Evolutionary conservation across 2,888 invertebrate species (phyloP).

Genomic region (Dicyrtoma fusca): DNA sequence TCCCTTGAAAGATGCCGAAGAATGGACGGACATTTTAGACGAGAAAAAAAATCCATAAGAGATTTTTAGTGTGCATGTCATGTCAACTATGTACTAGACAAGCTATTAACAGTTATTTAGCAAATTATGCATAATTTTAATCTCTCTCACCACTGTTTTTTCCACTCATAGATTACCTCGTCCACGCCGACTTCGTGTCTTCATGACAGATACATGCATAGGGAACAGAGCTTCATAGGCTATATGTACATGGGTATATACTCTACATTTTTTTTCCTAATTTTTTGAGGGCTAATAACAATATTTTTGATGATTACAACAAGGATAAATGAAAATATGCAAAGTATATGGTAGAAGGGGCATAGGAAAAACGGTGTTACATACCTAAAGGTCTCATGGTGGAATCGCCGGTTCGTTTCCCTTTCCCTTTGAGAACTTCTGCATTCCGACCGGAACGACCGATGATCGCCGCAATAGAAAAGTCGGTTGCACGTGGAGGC

Average conservation of each 20-base stretch:
- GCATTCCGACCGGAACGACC: slow-evolving; percentile 53
- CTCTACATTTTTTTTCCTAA: too few relatives aligned
- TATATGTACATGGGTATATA: too few relatives aligned
- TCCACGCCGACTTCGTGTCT: not conserved
- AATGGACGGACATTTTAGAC: not conserved
- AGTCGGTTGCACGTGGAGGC: slow-evolving; percentile 56
- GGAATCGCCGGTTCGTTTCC: slow-evolving; percentile 35
- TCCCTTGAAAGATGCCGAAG: slow-evolving; percentile 7
- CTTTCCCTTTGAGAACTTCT: slow-evolving; percentile 49
- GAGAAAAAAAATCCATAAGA: not conserved
- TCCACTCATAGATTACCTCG: not conserved
- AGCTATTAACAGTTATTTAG: slow-evolving; percentile 1
- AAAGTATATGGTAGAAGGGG: too few relatives aligned
- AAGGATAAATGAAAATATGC: too few relatives aligned
- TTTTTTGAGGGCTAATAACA: too few relatives aligned
- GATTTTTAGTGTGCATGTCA: not conserved
- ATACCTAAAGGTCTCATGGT: slow-evolving; percentile 56
- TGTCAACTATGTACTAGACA: not conserved
- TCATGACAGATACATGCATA: too few relatives aligned
- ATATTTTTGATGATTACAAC: too few relatives aligned
- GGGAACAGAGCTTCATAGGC: too few relatives aligned
- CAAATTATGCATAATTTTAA: slow-evolving; percentile 13
- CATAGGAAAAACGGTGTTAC: too few relatives aligned
- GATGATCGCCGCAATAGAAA: slow-evolving; percentile 55
- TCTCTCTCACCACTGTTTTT: not conserved